These are phyloP conservation scores for Holothuria leucospilota DNA, from an alignment of 53 echinoderm and acorn worm species.

Conservation along the genomic window DNA sequence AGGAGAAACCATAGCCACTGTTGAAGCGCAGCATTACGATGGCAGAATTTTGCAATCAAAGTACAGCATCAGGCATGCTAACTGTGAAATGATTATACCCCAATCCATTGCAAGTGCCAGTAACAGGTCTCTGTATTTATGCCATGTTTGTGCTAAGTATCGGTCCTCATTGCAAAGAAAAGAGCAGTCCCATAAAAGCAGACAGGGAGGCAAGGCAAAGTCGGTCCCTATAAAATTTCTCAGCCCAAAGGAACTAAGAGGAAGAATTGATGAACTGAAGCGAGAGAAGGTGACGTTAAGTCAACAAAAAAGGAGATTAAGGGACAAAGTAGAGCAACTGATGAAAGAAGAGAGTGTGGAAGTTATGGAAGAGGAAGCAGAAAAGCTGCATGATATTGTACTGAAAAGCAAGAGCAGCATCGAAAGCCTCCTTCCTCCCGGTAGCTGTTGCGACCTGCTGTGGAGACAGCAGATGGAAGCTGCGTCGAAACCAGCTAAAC, in stretches of 20 bases:
- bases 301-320: not conserved
- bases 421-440: not conserved
- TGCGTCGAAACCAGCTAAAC: not conserved
- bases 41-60: not conserved
- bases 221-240: not conserved
- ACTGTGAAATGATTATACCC: not conserved
- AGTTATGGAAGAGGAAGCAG: not conserved
- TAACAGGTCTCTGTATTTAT: not conserved
- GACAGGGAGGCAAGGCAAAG: not conserved
- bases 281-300: not conserved
- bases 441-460: not conserved
- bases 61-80: not conserved
- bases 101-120: too few relatives aligned
- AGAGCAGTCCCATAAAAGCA: not conserved
- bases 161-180: not conserved
- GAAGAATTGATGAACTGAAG: not conserved
- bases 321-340: not conserved
- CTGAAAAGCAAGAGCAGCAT: too few relatives aligned
- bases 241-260: not conserved
- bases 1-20: not conserved
- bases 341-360: not conserved
- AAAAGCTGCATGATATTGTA: not conserved
- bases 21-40: not conserved
- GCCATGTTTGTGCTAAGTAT: not conserved
- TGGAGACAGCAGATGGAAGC: slow-evolving; percentile 54